Evolutionary conservation across 2,797 vertebrate genomes (phyloP).

Genomic region (Cottoperca gobio): DNA sequence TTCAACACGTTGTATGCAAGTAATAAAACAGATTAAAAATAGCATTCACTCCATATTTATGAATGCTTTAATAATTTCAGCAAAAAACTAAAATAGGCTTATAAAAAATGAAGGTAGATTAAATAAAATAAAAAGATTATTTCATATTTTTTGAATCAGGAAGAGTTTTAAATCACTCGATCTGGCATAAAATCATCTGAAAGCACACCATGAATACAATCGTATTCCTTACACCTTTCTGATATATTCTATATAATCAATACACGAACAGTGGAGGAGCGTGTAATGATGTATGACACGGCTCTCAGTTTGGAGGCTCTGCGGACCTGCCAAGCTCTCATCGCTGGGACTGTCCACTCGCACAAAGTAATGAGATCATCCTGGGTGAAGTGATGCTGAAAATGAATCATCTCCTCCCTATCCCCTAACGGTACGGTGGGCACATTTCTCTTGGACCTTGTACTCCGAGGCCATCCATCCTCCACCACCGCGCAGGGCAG

Average conservation of each 20-base stretch:
- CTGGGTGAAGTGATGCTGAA: constrained; percentile 82
- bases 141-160: neutral
- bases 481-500: constrained; percentile 33
- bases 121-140: neutral
- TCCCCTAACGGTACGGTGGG: constrained; percentile 66
- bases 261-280: constrained; percentile 52
- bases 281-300: constrained; percentile 43
- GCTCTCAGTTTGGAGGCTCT: constrained; percentile 48
- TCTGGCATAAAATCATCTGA: constrained; percentile 42
- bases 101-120: neutral
- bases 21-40: neutral
- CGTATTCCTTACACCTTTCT: constrained; percentile 19
- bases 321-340: constrained; percentile 45
- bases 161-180: neutral
- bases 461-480: constrained; percentile 73
- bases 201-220: constrained; percentile 40
- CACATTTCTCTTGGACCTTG: constrained; percentile 77
- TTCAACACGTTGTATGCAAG: neutral
- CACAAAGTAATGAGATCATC: constrained; percentile 83
- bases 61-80: constrained; percentile 19
- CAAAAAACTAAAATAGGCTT: constrained; percentile 6
- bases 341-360: constrained; percentile 64
- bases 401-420: constrained; percentile 81
- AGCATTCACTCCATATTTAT: constrained; percentile 15
- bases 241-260: constrained; percentile 50